These are phyloP conservation scores for Philaenus spumarius DNA, from an alignment of 1,140 invertebrate genomes.

Conservation along the genomic window DNA sequence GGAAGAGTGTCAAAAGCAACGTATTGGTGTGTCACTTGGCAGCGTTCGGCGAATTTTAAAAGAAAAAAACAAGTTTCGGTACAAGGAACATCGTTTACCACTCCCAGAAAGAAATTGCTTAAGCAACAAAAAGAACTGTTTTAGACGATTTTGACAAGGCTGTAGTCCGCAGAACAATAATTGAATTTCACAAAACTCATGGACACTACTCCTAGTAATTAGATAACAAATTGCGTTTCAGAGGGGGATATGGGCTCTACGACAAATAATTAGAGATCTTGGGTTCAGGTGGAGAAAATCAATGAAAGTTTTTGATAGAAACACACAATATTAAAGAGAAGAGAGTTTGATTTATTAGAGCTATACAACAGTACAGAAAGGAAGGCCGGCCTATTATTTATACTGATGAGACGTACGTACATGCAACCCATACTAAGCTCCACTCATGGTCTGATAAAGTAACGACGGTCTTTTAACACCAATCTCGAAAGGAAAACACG, in stretches of 20 bases:
- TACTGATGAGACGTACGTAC: constrained; percentile 13
- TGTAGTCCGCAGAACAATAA: neutral
- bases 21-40: neutral
- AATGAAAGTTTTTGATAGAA: constrained; percentile 1
- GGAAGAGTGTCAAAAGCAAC: neutral
- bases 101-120: neutral
- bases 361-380: constrained; percentile 6
- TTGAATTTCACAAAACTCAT: constrained; percentile 8
- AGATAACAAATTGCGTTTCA: constrained; percentile 3
- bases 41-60: constrained; percentile 4
- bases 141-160: constrained; percentile 12
- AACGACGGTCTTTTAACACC: constrained; percentile 2
- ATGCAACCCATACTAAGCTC: constrained; percentile 5
- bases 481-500: constrained; percentile 2
- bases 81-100: neutral
- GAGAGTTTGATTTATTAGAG: constrained; percentile 1
- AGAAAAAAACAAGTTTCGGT: constrained; percentile 3
- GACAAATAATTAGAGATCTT: constrained; percentile 2
- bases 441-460: neutral
- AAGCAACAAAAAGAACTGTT: neutral
- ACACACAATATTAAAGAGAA: neutral
- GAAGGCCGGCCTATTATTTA: constrained; percentile 5
- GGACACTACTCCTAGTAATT: constrained; percentile 1
- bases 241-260: neutral
- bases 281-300: constrained; percentile 1